These are phyloP conservation scores for Cheirogaleus medius DNA, from an alignment of 2,113 vertebrate species.

Conservation along the genomic window DNA sequence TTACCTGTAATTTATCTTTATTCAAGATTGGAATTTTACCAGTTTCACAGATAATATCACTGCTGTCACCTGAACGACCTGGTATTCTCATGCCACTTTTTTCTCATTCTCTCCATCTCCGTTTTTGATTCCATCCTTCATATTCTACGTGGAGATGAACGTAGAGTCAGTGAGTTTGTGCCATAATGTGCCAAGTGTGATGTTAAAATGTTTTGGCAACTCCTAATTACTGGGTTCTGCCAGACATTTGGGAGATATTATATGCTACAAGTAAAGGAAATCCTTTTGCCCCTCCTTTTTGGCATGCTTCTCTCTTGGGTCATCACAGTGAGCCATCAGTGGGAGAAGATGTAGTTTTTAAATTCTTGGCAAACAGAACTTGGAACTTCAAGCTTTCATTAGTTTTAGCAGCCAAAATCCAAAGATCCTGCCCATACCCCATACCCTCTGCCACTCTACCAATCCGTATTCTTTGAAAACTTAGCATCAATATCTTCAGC, in stretches of 20 bases:
- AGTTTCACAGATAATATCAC: neutral
- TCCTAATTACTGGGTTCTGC: slow-evolving; percentile 1
- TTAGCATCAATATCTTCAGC: neutral
- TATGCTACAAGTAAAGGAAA: slow-evolving; percentile 18
- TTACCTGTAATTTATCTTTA: slow-evolving; percentile 45
- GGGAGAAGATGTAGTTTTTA: slow-evolving; percentile 27
- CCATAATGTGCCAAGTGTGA: neutral
- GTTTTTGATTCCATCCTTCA: neutral
- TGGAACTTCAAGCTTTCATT: slow-evolving; percentile 24
- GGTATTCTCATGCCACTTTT: neutral
- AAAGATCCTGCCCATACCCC: neutral
- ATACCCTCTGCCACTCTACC: neutral
- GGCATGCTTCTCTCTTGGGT: neutral
- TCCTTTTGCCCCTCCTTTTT: neutral
- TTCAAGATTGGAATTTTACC: slow-evolving; percentile 14
- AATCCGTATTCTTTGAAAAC: neutral
- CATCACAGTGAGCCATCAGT: slow-evolving; percentile 11
- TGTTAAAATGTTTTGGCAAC: slow-evolving; percentile 34
- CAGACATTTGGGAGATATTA: slow-evolving; percentile 63
- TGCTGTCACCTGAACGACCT: neutral
- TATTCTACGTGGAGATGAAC: neutral
- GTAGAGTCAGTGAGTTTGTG: neutral
- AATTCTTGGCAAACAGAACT: slow-evolving; percentile 46
- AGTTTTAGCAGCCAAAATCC: neutral
- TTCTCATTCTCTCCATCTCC: no score